These are phyloP conservation scores for Patiria miniata DNA, from an alignment of 35 echinoderm and acorn worm species.

Conservation along the genomic window DNA sequence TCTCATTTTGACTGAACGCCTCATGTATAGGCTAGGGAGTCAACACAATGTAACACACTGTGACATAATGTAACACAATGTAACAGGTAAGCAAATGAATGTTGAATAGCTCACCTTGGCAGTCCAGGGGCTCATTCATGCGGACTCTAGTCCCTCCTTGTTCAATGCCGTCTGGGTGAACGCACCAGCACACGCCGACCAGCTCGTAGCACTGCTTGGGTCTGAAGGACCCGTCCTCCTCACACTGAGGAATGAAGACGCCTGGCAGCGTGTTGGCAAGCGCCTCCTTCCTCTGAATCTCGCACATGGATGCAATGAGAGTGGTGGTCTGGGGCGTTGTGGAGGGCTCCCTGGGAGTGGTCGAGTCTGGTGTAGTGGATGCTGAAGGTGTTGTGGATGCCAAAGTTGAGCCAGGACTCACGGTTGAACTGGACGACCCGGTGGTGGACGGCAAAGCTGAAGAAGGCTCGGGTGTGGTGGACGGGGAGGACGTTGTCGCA, in stretches of 20 bases:
- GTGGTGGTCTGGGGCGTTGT: neutral
- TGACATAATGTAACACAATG: too few species aligned
- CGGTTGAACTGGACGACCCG: neutral
- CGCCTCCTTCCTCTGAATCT: neutral
- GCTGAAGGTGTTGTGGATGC: neutral
- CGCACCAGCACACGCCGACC: constrained; percentile 56
- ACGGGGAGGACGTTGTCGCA: neutral
- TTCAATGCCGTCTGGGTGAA: constrained; percentile 47
- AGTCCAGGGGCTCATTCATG: constrained; percentile 8
- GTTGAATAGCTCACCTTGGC: neutral
- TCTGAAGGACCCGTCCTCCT: constrained; percentile 36
- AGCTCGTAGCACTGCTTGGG: constrained; percentile 42
- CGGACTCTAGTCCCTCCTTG: constrained; percentile 23
- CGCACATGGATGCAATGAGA: neutral
- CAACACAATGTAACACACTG: too few species aligned
- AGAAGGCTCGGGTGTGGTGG: neutral
- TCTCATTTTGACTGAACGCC: too few species aligned
- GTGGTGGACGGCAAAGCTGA: neutral
- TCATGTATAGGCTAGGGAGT: too few species aligned
- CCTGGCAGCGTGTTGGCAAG: constrained; percentile 1
- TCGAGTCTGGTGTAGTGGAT: neutral
- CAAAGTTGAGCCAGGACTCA: neutral
- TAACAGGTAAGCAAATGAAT: too few species aligned
- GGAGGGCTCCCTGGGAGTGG: neutral
- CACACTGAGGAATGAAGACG: constrained; percentile 43